Percentiles rank a stretch among this genome's conserved stretches.
phyloP scores from a whole-genome alignment of 2,888 invertebrate species.

The Lissocephala sabroskyi region DNA sequence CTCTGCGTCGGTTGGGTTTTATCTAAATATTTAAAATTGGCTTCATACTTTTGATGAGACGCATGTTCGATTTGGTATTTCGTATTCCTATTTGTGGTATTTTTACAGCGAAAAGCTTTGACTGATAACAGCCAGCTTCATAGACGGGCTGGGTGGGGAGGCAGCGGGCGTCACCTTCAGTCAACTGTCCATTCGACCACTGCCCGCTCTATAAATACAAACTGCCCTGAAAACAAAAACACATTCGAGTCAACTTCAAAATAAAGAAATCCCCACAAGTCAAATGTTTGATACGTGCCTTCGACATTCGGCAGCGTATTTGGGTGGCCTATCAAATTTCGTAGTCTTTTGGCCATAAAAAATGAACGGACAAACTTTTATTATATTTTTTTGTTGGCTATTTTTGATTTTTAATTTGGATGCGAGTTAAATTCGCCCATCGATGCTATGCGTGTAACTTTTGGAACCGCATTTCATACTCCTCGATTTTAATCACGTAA shows the following conservation, averaged over 20 bases:
- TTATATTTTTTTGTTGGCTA: background rate
- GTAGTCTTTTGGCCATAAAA: background rate
- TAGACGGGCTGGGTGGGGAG: background rate
- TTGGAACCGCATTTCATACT: background rate
- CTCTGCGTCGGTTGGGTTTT: slow-evolving; percentile 43
- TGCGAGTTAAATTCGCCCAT: background rate
- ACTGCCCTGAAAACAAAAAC: background rate
- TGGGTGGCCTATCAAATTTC: slow-evolving; percentile 25
- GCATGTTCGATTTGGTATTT: slow-evolving; percentile 4
- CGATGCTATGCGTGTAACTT: too few species aligned
- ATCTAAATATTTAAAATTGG: slow-evolving; percentile 59
- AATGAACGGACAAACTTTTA: background rate
- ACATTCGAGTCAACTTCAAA: background rate
- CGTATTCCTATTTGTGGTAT: slow-evolving; percentile 30
- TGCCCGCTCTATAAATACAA: too few species aligned
- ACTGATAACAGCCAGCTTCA: slow-evolving; percentile 10
- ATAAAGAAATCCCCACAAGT: slow-evolving; percentile 26
- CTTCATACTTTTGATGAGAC: slow-evolving; percentile 35
- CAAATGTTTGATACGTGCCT: slow-evolving; percentile 34
- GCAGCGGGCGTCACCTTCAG: background rate
- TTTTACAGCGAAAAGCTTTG: slow-evolving; percentile 9
- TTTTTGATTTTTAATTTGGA: background rate
- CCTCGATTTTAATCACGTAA: too few species aligned
- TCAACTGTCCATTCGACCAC: too few species aligned
- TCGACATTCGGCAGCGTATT: slow-evolving; percentile 11